Evolutionary conservation across 2,888 invertebrate genomes (phyloP), one percentile per base, ranked within the genome.

Genomic region (Hedya salicella): DNA sequence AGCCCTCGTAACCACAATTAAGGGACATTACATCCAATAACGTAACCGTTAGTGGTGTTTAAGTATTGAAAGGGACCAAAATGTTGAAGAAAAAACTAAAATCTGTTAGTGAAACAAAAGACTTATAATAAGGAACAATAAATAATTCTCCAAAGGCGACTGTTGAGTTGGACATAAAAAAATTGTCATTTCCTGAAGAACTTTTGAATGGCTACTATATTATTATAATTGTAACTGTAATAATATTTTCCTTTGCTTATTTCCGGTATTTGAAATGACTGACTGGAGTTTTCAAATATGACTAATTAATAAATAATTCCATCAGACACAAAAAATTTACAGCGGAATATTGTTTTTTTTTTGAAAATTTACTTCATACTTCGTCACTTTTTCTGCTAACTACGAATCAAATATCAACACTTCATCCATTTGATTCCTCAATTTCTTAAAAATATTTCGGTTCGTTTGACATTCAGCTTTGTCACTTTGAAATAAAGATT

Each of bases 391-490:
- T 0, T 5, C 30, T 30, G 56, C 44, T 3, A 54, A 53, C 21
- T 25, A n/a, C 46, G 25, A 16, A 39, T 17, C 21, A 56, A 42
- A 63, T 57, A 21, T 19, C 48, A 40, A 40, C 30, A 62, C 67
- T 57, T 25, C 6, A 39, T 40, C 56, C 52, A 54, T 64, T 61
- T 61, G 50, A 61, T 50, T 44, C 52, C 74, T 73, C 70, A 76
- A 73, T 74, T 77, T 73, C 62, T 16, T 46, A 57, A 36, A 36
- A 39, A 25, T 48, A 50, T 42, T 52, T 40, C n/a, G 60, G 63
- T 60, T 13, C 53, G 69, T 53, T 62, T 71, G 46, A 82, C 74
- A 79, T 75, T 79, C 44, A 71, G 76, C 81, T 75, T 69, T 81
- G 79, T 40, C 0, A 1, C 67, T 2, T 67, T 21, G 73, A 46